Conservation (phyloP, 2,113 vertebrate species). For the Ariopsis seemanni region DNA sequence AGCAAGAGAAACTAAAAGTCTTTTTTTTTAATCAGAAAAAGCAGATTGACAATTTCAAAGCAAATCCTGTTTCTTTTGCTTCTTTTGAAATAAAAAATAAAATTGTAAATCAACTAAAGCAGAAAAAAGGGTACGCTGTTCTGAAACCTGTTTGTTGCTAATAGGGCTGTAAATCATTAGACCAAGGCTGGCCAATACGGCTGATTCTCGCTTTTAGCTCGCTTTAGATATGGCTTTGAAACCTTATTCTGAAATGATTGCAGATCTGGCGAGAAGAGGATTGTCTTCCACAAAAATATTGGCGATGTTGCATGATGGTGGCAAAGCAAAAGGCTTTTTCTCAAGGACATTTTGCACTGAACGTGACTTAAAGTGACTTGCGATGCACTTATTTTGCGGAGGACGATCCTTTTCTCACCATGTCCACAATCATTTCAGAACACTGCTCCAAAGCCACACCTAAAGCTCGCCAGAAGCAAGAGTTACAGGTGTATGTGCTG, state of each 20-base stretch:
- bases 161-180: neutral
- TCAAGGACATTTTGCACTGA: neutral
- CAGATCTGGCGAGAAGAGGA: neutral
- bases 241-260: neutral
- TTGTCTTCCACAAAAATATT: neutral
- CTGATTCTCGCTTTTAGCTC: neutral
- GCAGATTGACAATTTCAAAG: neutral
- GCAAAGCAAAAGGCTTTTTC: neutral
- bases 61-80: neutral
- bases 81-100: neutral
- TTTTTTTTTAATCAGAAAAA: neutral
- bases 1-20: neutral
- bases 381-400: neutral
- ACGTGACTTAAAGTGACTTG: neutral
- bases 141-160: neutral
- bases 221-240: neutral
- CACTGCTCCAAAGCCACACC: neutral
- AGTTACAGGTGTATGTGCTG: neutral
- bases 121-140: neutral
- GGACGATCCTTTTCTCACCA: neutral
- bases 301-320: neutral
- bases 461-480: neutral
- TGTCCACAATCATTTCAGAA: neutral
- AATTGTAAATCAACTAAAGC: neutral
- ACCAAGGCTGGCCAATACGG: neutral